phyloP scores from a whole-genome alignment of 2,888 invertebrate genomes.

The Agonopterix subpropinquella region DNA sequence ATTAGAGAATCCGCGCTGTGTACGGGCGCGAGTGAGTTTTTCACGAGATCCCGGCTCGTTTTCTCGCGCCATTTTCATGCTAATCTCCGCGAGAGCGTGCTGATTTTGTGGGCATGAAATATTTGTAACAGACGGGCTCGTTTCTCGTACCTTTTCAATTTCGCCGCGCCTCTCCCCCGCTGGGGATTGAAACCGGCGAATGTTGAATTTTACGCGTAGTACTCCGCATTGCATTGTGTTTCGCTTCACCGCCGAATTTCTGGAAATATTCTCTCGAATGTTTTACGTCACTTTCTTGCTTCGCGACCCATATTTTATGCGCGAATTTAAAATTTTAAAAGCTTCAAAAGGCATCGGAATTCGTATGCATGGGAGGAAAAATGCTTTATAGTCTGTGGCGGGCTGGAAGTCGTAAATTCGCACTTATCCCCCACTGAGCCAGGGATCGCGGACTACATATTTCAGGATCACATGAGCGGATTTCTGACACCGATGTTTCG shows the following conservation, averaged over 20 bases:
- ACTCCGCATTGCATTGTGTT: slow-evolving; percentile 31
- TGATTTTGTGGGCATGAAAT: slow-evolving; percentile 59
- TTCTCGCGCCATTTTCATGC: slow-evolving; percentile 58
- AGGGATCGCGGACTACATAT: slow-evolving; percentile 38
- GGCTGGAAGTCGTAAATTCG: slow-evolving; percentile 42
- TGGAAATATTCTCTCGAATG: slow-evolving; percentile 6
- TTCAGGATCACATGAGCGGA: slow-evolving; percentile 39
- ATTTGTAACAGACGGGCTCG: slow-evolving; percentile 46
- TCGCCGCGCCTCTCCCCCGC: slow-evolving; percentile 29
- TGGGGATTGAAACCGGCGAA: slow-evolving; percentile 42
- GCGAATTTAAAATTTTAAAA: slow-evolving; percentile 21
- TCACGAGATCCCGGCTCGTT: slow-evolving; percentile 39
- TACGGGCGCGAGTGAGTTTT: slow-evolving; percentile 18
- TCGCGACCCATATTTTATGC: slow-evolving; percentile 1
- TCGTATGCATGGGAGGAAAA: slow-evolving; percentile 39
- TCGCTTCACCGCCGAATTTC: slow-evolving; percentile 2
- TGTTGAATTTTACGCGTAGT: slow-evolving; percentile 48
- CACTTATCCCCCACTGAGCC: slow-evolving; percentile 34
- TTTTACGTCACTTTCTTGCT: slow-evolving; percentile 6
- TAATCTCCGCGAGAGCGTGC: slow-evolving; percentile 51
- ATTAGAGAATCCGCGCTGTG: slow-evolving; percentile 29
- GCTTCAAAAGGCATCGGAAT: slow-evolving; percentile 31
- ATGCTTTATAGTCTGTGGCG: slow-evolving; percentile 37
- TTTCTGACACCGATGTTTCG: slow-evolving; percentile 29
- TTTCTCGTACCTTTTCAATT: slow-evolving; percentile 52